phyloP scores from a whole-genome alignment of 2,797 vertebrate genomes.

The Squalus acanthias region DNA sequence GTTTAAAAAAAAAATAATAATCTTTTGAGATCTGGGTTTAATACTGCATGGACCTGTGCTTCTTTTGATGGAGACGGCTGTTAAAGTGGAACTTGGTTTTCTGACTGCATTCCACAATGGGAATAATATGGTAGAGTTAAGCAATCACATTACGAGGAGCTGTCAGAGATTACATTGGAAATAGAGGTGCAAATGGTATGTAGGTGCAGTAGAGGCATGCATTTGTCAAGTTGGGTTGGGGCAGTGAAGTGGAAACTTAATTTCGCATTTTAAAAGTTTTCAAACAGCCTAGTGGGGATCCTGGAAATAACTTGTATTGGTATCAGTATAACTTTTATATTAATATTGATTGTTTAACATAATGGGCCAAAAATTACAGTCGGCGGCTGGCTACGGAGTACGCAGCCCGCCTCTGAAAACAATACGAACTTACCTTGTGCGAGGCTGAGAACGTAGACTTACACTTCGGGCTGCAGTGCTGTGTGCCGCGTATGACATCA shows the following conservation, averaged over 20 bases:
- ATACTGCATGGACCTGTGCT: background rate
- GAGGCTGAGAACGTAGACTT: no score
- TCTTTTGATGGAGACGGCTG: background rate
- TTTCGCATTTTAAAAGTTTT: background rate
- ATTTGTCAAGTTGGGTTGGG: background rate
- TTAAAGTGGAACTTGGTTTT: background rate
- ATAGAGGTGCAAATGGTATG: background rate
- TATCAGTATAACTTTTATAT: background rate
- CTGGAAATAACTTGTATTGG: background rate
- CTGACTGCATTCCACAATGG: background rate
- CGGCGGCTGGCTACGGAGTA: no score
- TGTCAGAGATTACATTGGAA: background rate
- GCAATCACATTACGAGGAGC: background rate
- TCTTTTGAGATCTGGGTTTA: background rate
- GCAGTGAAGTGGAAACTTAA: background rate
- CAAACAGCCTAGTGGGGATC: background rate
- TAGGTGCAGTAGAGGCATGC: background rate
- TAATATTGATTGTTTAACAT: background rate
- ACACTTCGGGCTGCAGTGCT: no score
- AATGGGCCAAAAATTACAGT: no score
- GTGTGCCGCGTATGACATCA: no score
- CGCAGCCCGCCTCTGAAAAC: no score
- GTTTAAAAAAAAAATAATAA: no score
- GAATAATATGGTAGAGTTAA: background rate
- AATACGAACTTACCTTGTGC: no score